A percentile compares a stretch with the other conserved stretches of the same genome.
Conservation (phyloP, 2,797 vertebrate species). For the Craterocephalus amniculus region DNA sequence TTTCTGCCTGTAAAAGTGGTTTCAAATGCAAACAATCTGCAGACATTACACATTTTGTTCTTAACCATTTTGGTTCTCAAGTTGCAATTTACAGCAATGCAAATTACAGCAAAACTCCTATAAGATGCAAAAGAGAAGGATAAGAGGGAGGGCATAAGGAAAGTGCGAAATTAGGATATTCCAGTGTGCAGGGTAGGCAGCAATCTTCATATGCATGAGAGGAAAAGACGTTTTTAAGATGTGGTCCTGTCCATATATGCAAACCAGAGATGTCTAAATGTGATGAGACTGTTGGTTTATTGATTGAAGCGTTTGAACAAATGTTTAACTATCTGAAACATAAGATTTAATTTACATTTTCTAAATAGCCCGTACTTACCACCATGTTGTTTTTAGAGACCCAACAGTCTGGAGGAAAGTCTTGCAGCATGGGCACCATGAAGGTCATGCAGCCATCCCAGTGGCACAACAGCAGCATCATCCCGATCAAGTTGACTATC, state of each 20-base stretch:
- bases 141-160: not conserved
- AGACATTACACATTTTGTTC: not conserved
- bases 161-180: not conserved
- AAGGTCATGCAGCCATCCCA: conserved; percentile 97
- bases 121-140: not conserved
- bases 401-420: conserved; percentile 94
- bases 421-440: conserved; percentile 96
- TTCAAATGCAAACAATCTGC: not conserved
- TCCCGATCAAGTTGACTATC: conserved; percentile 94
- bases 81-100: not conserved
- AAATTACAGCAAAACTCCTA: not conserved
- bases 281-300: not conserved
- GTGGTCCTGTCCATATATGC: not conserved
- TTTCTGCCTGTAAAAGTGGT: not conserved
- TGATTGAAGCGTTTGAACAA: not conserved
- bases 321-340: not conserved
- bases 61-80: not conserved
- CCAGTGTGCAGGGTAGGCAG: not conserved
- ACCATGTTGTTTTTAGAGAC: conserved; percentile 95
- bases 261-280: not conserved
- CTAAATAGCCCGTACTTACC: conserved; percentile 80
- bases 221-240: not conserved
- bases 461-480: conserved; percentile 96
- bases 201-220: not conserved
- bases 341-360: not conserved